Evolutionary conservation across 1,140 invertebrate genomes (phyloP).

Genomic region (Orchestia grillus): DNA sequence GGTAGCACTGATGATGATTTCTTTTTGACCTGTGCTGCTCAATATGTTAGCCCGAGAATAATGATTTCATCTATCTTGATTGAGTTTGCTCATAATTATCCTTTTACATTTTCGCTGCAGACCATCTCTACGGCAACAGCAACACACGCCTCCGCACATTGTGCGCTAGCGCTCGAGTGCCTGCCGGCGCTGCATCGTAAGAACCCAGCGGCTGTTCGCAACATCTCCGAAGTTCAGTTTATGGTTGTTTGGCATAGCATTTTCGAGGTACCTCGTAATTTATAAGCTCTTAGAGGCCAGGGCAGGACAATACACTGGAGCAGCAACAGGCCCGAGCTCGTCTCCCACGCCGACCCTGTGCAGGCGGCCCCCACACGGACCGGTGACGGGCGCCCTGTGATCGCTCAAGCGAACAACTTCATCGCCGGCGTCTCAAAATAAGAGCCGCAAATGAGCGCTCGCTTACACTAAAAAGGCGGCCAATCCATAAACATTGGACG

Average conservation of each 20-base stretch:
- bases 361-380: background rate
- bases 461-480: background rate
- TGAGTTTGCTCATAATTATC: background rate
- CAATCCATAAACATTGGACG: background rate
- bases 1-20: background rate
- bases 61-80: background rate
- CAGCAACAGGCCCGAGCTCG: background rate
- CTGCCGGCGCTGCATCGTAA: background rate
- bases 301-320: background rate
- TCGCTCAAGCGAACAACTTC: conserved; percentile 49
- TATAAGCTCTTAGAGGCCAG: conserved; percentile 10
- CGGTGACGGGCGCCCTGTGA: background rate
- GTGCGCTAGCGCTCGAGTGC: background rate
- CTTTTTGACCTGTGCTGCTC: background rate
- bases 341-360: background rate
- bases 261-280: conserved; percentile 33
- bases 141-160: background rate
- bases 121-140: background rate
- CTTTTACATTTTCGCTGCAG: background rate
- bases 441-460: background rate
- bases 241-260: conserved; percentile 40
- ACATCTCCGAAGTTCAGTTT: background rate
- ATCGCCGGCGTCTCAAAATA: background rate
- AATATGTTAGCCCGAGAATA: background rate
- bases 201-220: background rate